Percentiles rank a stretch among this genome's conserved stretches.
phyloP scores from a whole-genome alignment of 2,113 vertebrate genomes.

The Falco punctatus region DNA sequence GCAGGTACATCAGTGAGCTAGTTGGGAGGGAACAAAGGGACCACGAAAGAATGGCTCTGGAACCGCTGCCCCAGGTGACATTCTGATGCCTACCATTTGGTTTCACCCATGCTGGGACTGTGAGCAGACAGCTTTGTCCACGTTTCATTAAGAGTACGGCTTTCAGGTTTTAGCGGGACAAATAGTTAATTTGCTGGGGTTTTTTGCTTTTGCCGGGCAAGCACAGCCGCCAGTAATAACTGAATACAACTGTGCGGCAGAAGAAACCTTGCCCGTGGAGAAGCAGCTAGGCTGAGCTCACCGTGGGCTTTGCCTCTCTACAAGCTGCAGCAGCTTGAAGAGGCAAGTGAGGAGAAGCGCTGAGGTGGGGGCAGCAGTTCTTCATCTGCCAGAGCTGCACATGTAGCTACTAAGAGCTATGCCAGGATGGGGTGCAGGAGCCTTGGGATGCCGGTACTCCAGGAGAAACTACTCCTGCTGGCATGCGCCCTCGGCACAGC shows the following conservation, averaged over 20 bases:
- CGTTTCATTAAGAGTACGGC: accelerated
- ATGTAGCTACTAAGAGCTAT: accelerated
- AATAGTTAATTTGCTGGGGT: accelerated
- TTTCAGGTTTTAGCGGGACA: background rate
- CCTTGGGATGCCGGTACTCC: accelerated
- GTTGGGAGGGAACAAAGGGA: background rate
- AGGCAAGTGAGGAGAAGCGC: accelerated
- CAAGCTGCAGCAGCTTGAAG: background rate
- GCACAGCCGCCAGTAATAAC: background rate
- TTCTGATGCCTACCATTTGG: background rate
- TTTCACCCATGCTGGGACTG: background rate
- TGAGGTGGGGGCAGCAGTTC: background rate
- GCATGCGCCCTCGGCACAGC: background rate
- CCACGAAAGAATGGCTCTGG: accelerated
- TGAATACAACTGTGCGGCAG: background rate
- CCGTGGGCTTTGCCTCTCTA: background rate
- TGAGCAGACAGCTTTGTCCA: background rate
- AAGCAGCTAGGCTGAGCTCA: background rate
- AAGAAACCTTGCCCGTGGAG: background rate
- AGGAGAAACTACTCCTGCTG: background rate
- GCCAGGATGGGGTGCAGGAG: background rate
- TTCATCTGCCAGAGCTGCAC: background rate
- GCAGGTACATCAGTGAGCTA: background rate
- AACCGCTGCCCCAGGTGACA: background rate
- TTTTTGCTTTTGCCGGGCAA: background rate